These are phyloP conservation scores for Centropus bengalensis DNA, from an alignment of 2,113 vertebrate species.

Conservation along the genomic window DNA sequence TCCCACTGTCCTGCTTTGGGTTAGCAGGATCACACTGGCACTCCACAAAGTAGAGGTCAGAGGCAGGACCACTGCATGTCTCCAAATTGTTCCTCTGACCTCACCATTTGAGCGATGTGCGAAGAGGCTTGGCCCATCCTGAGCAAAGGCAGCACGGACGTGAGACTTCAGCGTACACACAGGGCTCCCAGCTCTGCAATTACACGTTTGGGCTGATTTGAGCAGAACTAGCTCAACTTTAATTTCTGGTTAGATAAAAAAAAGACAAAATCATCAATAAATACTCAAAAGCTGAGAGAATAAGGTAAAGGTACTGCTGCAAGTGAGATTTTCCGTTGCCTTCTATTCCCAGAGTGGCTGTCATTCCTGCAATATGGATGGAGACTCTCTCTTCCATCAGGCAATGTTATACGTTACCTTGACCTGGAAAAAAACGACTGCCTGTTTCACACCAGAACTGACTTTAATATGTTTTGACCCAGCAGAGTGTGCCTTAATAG, in stretches of 20 bases:
- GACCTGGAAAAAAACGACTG: background rate
- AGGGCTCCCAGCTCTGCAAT: background rate
- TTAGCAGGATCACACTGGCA: background rate
- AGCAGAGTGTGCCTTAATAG: background rate
- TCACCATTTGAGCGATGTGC: background rate
- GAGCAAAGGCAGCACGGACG: rapidly evolving
- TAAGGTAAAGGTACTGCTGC: background rate
- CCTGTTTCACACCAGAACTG: background rate
- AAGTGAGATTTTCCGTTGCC: background rate
- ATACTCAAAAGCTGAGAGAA: background rate
- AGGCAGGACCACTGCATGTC: background rate
- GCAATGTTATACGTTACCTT: background rate
- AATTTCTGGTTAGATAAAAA: background rate
- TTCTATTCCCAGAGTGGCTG: background rate
- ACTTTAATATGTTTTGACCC: background rate
- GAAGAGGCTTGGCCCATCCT: background rate
- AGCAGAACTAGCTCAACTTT: background rate
- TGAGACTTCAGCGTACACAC: background rate
- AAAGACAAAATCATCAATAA: background rate
- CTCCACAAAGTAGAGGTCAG: background rate
- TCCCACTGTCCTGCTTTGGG: background rate
- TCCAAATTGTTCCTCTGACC: background rate
- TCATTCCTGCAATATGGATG: background rate
- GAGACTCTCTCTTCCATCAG: background rate
- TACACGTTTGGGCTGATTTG: background rate